Evolutionary conservation across 2,888 invertebrate species (phyloP).

Genomic region (Agonopterix arenella): DNA sequence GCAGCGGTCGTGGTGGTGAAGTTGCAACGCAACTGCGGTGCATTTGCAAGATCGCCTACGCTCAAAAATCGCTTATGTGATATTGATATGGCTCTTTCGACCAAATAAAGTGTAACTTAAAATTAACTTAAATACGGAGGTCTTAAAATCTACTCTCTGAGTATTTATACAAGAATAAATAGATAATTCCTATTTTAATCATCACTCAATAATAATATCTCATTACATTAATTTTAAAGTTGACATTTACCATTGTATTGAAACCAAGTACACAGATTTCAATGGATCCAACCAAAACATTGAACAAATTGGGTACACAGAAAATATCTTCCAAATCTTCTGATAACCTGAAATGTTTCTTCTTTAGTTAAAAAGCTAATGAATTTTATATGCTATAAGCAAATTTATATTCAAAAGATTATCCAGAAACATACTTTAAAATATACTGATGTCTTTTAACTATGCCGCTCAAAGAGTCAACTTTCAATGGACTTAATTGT

Average conservation of each 20-base stretch:
- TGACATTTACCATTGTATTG: constrained; percentile 48
- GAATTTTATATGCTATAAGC: no score
- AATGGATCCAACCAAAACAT: constrained; percentile 52
- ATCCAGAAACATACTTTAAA: constrained; percentile 38
- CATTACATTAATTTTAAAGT: neutral
- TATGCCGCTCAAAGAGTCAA: constrained; percentile 27
- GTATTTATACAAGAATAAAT: no score
- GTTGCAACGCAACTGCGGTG: no score
- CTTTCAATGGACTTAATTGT: constrained; percentile 22
- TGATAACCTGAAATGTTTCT: constrained; percentile 39
- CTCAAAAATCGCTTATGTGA: no score
- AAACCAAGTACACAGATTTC: constrained; percentile 63
- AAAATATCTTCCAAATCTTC: constrained; percentile 59
- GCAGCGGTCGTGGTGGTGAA: no score
- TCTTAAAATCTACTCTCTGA: neutral
- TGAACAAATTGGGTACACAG: constrained; percentile 50
- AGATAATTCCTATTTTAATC: no score
- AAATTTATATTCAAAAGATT: no score
- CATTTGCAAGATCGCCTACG: no score
- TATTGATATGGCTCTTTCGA: no score
- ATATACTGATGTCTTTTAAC: constrained; percentile 50
- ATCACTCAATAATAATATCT: no score
- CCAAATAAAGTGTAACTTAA: no score
- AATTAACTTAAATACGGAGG: neutral
- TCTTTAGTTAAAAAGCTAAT: neutral